Evolutionary conservation across 2,888 invertebrate genomes (phyloP), one percentile per base, ranked within the genome.

Genomic region (Tetrapedia diversipes): DNA sequence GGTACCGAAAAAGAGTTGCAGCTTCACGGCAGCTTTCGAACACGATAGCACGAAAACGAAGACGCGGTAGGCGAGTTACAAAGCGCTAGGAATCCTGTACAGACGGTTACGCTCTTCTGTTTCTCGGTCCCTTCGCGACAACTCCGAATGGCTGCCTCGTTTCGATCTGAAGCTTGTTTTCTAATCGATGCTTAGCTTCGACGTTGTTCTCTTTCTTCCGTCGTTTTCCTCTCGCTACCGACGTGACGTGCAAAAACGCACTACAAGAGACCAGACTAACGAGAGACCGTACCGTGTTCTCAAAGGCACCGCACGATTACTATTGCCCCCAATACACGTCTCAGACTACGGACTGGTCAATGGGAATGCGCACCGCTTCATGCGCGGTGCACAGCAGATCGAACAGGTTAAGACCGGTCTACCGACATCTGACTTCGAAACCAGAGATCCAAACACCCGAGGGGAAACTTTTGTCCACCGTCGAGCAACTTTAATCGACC

Each of bases 1-100:
- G 82, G 86, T 88, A 61, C 90, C 89, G 81, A 91, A 90, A 83
- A 91, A 90, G 85, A 91, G 87, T 89, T 90, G 90, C 89, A 90
- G 90, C 81, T 89, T 83, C 77, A 43, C 63, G 24, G 72, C 59
- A 45, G 34, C 34, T 69, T 61, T 78, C 47, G 51, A 59, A 63
- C 80, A 80, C 70, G 81, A n/a, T 59, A 49, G 10, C 65, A 74
- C 67, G 71, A 73, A 71, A 76, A 72, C 53, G 51, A 57, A 67
- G 72, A 22, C 73, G 54, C 65, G 76, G 10, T 6, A n/a, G 39
- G n/a, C 53, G 66, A 19, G 19, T 49, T n/a, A 53, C 65, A 57
- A 70, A 53, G 27, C 61, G 56, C 41, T 43, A 4, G 27, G n/a
- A 29, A 66, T 66, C 45, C 54, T 27, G 19, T 34, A 14, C 39